phyloP scores from a whole-genome alignment of 2,113 vertebrate genomes.

The Rhinopomastus cyanomelas region DNA sequence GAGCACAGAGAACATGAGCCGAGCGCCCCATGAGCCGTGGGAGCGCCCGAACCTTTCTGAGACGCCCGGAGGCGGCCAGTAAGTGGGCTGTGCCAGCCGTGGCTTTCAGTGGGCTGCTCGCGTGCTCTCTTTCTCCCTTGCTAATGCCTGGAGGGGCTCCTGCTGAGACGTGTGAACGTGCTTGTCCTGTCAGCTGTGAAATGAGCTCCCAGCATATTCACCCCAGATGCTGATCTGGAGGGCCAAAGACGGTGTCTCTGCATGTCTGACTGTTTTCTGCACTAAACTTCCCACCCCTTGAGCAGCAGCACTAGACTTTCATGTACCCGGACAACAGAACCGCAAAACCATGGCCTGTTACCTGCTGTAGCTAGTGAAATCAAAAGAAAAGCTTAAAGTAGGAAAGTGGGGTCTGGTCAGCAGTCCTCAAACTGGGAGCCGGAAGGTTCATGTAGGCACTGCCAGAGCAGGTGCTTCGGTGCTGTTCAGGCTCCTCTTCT shows the following conservation, averaged over 20 bases:
- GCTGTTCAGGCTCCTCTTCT: neutral
- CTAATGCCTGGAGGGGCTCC: conserved; percentile 13
- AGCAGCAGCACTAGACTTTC: neutral
- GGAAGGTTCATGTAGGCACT: conserved; percentile 1
- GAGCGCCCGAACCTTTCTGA: neutral
- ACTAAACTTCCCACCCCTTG: neutral
- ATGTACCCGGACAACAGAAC: conserved; percentile 1
- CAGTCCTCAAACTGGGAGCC: conserved; percentile 11
- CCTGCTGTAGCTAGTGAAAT: neutral
- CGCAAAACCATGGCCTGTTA: neutral
- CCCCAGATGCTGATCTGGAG: neutral
- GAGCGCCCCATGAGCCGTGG: conserved; percentile 4
- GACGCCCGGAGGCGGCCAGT: neutral
- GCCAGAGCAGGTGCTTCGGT: neutral
- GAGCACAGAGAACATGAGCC: conserved; percentile 47
- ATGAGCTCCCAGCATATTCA: neutral
- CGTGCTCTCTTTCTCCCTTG: neutral
- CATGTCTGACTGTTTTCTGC: conserved; percentile 23
- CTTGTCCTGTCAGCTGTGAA: neutral
- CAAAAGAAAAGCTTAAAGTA: neutral
- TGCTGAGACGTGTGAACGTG: conserved; percentile 19
- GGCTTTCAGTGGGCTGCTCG: neutral
- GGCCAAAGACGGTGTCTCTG: conserved; percentile 30
- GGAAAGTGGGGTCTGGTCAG: neutral
- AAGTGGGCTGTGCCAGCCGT: conserved; percentile 5